A percentile compares a stretch with the other conserved stretches of the same genome.
Evolutionary conservation across 2,888 invertebrate species (phyloP).

Genomic region (Spialia ferax): DNA sequence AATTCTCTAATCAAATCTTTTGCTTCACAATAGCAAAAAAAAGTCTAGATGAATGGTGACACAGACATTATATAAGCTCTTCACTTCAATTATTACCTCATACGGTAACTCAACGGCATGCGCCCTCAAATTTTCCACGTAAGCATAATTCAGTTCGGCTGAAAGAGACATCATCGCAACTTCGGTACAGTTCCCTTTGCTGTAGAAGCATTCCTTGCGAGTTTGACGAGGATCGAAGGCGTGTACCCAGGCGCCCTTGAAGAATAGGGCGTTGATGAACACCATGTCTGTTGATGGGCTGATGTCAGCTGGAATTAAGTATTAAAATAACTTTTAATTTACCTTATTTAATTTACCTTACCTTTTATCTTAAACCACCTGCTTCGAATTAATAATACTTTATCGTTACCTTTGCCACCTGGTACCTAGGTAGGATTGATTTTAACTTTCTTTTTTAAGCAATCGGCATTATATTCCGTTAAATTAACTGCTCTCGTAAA

Average conservation of each 20-base stretch:
- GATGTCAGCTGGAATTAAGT: constrained; percentile 76
- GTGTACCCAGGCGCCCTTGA: constrained; percentile 88
- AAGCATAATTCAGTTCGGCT: constrained; percentile 85
- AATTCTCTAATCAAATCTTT: too few relatives aligned
- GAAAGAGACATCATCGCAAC: constrained; percentile 88
- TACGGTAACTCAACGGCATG: constrained; percentile 89
- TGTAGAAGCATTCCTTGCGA: constrained; percentile 82
- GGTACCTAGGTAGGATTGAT: too few relatives aligned
- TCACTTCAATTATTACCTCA: constrained; percentile 70
- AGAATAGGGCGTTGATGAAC: constrained; percentile 88
- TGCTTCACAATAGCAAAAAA: background rate
- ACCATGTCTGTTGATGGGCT: constrained; percentile 80
- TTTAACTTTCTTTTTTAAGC: too few relatives aligned
- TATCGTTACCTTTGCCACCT: too few relatives aligned
- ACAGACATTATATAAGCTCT: background rate
- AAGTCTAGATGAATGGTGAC: background rate
- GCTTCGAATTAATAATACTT: too few relatives aligned
- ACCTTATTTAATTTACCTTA: too few relatives aligned
- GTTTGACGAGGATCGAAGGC: constrained; percentile 85
- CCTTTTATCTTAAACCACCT: too few relatives aligned
- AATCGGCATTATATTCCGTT: too few relatives aligned
- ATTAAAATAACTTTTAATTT: background rate
- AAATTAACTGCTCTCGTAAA: too few relatives aligned
- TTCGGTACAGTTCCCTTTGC: constrained; percentile 71
- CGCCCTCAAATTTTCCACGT: constrained; percentile 84